phyloP scores from a whole-genome alignment of 1,140 invertebrate genomes.

The Colletes gigas region DNA sequence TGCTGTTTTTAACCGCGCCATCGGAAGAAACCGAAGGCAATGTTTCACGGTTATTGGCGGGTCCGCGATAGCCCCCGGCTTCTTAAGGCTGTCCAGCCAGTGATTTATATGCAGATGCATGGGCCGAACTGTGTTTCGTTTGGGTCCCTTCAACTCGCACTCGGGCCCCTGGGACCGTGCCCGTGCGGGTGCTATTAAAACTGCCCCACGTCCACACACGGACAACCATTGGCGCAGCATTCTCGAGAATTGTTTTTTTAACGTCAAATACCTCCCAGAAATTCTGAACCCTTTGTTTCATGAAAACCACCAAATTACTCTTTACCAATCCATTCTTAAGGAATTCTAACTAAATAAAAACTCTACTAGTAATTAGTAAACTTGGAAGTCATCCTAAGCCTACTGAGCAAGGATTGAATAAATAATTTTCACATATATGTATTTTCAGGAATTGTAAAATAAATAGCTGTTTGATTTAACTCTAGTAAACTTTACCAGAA shows the following conservation, averaged over 20 bases:
- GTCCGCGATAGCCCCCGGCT: conserved; percentile 57
- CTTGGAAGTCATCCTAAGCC: no score
- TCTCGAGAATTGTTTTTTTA: conserved; percentile 24
- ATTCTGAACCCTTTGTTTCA: no score
- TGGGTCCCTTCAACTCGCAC: conserved; percentile 40
- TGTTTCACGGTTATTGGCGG: conserved; percentile 66
- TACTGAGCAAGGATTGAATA: no score
- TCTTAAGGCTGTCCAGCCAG: conserved; percentile 65
- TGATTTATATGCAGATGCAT: conserved; percentile 77
- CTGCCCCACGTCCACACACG: conserved; percentile 49
- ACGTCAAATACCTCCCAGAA: background rate
- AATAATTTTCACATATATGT: no score
- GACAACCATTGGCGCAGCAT: conserved; percentile 65
- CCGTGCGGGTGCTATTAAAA: conserved; percentile 66
- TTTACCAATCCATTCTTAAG: no score
- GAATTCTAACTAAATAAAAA: no score
- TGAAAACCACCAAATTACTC: no score
- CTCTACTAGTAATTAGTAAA: no score
- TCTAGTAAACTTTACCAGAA: no score
- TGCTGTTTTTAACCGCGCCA: conserved; percentile 46
- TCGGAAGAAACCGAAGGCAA: conserved; percentile 55
- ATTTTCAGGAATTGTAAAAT: no score
- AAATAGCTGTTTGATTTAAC: no score
- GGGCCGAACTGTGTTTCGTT: conserved; percentile 66
- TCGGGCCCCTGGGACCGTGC: conserved; percentile 29